Evolutionary conservation across 2,888 invertebrate genomes (phyloP).

Genomic region (Andrena trimmerana): DNA sequence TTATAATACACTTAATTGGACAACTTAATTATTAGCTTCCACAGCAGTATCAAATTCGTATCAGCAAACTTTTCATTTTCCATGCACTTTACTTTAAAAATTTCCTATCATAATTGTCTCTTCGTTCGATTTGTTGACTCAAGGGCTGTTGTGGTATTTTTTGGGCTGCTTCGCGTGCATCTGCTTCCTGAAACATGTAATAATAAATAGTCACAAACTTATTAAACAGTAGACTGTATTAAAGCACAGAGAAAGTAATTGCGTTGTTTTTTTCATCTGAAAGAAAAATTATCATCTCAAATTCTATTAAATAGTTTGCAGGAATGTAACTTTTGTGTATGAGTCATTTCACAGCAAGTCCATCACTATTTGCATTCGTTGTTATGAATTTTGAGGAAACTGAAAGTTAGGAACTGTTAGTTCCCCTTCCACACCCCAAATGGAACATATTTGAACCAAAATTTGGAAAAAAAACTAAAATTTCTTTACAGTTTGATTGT

Average conservation of each 20-base stretch:
- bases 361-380: no score
- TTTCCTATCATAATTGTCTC: constrained; percentile 79
- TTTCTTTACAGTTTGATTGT: no score
- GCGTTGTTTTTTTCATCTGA: background rate
- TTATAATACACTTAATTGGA: constrained; percentile 54
- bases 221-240: background rate
- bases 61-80: constrained; percentile 24
- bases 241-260: background rate
- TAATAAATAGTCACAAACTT: background rate
- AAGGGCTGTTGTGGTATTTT: constrained; percentile 74
- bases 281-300: no score
- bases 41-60: constrained; percentile 39
- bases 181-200: constrained; percentile 86
- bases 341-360: no score
- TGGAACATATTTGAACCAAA: no score
- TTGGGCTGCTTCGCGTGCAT: constrained; percentile 86
- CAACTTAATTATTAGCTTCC: constrained; percentile 62
- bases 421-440: no score
- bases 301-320: no score
- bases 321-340: no score
- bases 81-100: constrained; percentile 59
- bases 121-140: constrained; percentile 80
- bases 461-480: no score
- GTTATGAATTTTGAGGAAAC: no score
- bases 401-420: no score